Conservation (phyloP, 2,888 invertebrate genomes). For the Axea sp. region DNA sequence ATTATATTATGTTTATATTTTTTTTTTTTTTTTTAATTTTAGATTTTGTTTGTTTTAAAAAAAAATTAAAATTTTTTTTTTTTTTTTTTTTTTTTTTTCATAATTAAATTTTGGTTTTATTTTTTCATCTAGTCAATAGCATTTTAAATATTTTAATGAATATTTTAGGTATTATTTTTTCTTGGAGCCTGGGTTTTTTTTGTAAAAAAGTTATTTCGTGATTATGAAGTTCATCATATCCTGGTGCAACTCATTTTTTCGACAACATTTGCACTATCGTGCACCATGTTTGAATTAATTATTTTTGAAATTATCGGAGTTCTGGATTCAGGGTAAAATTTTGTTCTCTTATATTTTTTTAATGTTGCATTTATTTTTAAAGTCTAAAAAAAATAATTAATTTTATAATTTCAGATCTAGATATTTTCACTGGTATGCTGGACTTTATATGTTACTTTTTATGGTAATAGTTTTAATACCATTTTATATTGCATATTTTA, state of each 20-base stretch:
- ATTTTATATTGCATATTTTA: slow-evolving; percentile 97
- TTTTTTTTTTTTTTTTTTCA: too few species aligned
- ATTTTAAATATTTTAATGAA: neutral
- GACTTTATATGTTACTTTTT: slow-evolving; percentile 92
- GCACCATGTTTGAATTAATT: slow-evolving; percentile 99
- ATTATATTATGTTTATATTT: too few species aligned
- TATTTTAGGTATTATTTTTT: slow-evolving; percentile 92
- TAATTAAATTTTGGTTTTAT: too few species aligned
- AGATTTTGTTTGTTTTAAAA: too few species aligned
- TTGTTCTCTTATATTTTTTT: too few species aligned
- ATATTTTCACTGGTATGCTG: slow-evolving; percentile 96
- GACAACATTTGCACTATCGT: slow-evolving; percentile 96
- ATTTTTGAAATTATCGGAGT: slow-evolving; percentile 99
- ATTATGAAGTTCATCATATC: slow-evolving; percentile 98
- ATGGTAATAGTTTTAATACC: slow-evolving; percentile 98
- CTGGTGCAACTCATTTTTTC: slow-evolving; percentile 98
- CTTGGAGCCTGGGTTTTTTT: slow-evolving; percentile 99
- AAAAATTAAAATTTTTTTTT: too few species aligned
- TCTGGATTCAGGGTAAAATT: slow-evolving; percentile 89
- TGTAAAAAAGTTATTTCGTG: slow-evolving; percentile 96
- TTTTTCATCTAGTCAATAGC: too few species aligned
- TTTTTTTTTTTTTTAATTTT: too few species aligned
- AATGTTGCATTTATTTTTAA: too few species aligned
- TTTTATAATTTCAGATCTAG: slow-evolving; percentile 85
- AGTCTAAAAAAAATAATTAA: too few species aligned